Base-by-base conservation (phyloP, 1,140 invertebrate species). In the Pararge aegeria region DNA sequence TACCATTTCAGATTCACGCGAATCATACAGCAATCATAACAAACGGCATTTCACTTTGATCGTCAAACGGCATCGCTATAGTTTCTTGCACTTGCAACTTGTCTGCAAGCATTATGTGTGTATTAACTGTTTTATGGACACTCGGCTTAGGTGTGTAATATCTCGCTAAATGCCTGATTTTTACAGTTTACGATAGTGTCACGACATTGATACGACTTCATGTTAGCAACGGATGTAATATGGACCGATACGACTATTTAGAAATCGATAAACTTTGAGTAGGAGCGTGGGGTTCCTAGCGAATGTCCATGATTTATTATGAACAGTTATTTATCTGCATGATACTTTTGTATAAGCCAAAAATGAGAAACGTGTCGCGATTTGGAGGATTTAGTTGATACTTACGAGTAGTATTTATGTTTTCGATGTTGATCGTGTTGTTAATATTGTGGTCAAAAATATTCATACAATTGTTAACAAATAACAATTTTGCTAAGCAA, bases 1-100 rank as follows among this genome's bases (percentile, higher is more conserved):
- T n/a, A n/a, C 10, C 3, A 27, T 15, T 51, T 51, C 16, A 38
- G 9, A 52, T 20, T 29, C 15, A 37, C 27, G 29, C 54, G 37
- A 10, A 53, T 38, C 69, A 61, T 60, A 55, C 9, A 65, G 38
- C 21, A 30, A 42, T 30, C 60, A 46, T 64, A 48, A 66, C 10
- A 30, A 55, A 37, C 58, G 66, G 68, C 57, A 74, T 74, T 73
- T 74, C 71, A 66, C 66, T 68, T 74, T 55, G 42, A 46, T 20
- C 10, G 19, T 58, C 58, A 73, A 46, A 46, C 19, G 42, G 61
- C 58, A 73, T 66, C 72, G 64, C 58, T 64, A 69, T 64, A 57
- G 67, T 73, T 82, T 81, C 76, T 78, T 80, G 68, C 71, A 66
- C 76, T 78, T 80, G 68, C 71, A 66, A 79, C 74, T 78, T 78